These are phyloP conservation scores for Vanessa atalanta DNA, from an alignment of 1,140 invertebrate genomes.

Conservation along the genomic window DNA sequence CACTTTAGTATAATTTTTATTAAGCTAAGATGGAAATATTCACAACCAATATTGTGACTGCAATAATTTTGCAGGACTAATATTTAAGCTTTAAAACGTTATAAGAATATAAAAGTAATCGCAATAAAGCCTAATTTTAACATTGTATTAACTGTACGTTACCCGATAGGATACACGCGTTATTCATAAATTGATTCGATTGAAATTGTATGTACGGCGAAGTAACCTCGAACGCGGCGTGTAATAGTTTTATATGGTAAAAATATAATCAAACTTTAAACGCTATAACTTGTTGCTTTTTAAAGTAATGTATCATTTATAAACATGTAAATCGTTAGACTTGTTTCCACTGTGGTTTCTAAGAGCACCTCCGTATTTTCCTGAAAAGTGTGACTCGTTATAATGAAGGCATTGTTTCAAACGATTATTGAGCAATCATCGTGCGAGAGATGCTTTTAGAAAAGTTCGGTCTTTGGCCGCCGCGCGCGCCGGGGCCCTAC, in stretches of 20 bases:
- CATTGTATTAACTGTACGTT: neutral
- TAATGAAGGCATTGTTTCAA: neutral
- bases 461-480: neutral
- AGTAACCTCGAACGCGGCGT: neutral
- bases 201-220: slow-evolving; percentile 1
- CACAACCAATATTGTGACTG: slow-evolving; percentile 2
- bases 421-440: neutral
- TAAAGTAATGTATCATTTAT: neutral
- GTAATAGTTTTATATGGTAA: neutral
- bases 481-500: neutral
- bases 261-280: slow-evolving; percentile 1
- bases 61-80: neutral
- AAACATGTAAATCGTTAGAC: neutral
- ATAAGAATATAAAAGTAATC: neutral
- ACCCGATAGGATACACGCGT: neutral
- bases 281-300: slow-evolving; percentile 1
- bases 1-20: too few species aligned
- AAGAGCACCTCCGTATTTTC: neutral
- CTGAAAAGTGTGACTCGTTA: neutral
- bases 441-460: neutral
- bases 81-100: neutral
- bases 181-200: neutral
- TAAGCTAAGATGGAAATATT: too few species aligned
- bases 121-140: neutral
- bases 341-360: neutral